Base-by-base conservation (phyloP, 1,140 invertebrate genomes). In the Ladona fulva region DNA sequence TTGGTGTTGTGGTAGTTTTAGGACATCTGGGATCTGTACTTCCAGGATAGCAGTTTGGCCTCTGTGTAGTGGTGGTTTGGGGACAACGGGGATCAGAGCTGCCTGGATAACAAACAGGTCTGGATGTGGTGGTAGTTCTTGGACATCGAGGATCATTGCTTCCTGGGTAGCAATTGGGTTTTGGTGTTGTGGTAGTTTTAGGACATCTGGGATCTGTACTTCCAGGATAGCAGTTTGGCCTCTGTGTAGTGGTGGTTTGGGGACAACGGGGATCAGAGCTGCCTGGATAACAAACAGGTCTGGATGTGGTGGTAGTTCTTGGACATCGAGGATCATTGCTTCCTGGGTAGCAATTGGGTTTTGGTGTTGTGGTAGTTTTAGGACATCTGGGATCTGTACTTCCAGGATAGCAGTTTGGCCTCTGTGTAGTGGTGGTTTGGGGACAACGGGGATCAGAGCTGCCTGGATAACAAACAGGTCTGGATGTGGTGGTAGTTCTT, bases 331-430 rank as follows among this genome's bases (percentile, higher is more conserved):
- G 81, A 79, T 83, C 83, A 22, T 37, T 79, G 29, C 81, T 81
- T 16, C 84, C 83, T n/a, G 83, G 83, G 74, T 82, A 82, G 59
- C 84, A 85, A 66, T 77, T 76, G 37, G 77, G 77, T 74, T 78
- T 25, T 1, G n/a, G 16, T 14, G 77, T 74, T 42, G 82, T 78
- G 74, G 81, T 81, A 1, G 80, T 81, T n/a, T 77, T 79, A 75
- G 81, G 42, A 80, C 85, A 87, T 29, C 83, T 81, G 24, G 85
- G 84, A 82, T 87, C 85, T 5, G 78, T 83, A n/a, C 81, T 78
- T 14, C 81, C 80, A 42, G 80, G 81, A 77, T 78, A 80, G 77
- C 80, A 82, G 14, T 80, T 16, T 79, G 78, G n/a, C 77, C 19
- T 7, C 75, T n/a, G n/a, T n/a, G 52, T 24, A 3, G 77, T 42